Conservation (phyloP, 2,113 vertebrate genomes). For the Xiphophorus maculatus region DNA sequence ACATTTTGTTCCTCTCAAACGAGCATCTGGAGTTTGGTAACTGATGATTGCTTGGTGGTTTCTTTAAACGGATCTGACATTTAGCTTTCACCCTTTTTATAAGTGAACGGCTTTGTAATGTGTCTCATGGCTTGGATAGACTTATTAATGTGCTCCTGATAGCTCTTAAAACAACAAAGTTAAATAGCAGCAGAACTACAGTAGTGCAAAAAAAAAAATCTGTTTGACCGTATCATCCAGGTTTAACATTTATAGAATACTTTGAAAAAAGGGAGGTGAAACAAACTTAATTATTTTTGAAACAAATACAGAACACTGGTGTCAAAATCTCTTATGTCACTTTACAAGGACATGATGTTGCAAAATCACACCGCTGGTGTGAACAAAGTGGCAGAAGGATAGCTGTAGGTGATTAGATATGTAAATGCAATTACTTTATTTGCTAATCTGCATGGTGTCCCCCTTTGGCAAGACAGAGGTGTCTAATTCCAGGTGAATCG, state of each 20-base stretch:
- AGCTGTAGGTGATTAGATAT: conserved; percentile 57
- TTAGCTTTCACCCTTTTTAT: neutral
- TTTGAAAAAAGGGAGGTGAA: too few species aligned
- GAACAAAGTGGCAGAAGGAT: conserved; percentile 35
- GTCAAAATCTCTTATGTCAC: neutral
- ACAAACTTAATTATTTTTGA: neutral
- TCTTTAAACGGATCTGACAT: neutral
- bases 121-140: neutral
- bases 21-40: neutral
- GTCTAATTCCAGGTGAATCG: conserved; percentile 50
- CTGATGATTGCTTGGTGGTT: neutral
- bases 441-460: conserved; percentile 48
- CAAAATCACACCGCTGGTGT: conserved; percentile 36
- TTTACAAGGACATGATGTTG: conserved; percentile 8
- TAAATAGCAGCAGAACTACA: neutral
- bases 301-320: neutral
- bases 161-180: conserved; percentile 7
- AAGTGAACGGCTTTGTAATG: neutral
- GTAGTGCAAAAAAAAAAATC: neutral
- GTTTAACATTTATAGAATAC: neutral
- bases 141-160: neutral
- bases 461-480: conserved; percentile 37
- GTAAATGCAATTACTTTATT: conserved; percentile 71
- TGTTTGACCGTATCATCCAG: neutral
- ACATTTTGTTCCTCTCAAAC: conserved; percentile 12